Conservation (phyloP, 2,888 invertebrate species). For the Maniola hyperantus region DNA sequence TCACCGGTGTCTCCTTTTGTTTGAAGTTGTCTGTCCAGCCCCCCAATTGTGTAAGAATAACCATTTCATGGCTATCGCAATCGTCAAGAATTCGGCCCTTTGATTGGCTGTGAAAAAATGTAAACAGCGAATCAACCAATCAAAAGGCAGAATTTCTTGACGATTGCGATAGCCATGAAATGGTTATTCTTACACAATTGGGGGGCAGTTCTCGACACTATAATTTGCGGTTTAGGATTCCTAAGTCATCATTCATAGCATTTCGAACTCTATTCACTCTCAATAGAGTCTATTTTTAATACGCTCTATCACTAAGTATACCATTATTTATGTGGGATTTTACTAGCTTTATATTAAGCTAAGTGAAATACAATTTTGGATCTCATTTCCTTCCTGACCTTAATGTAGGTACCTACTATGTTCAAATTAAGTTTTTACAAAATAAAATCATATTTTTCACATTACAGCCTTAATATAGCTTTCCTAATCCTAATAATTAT, state of each 20-base stretch:
- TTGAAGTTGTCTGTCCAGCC: slow-evolving; percentile 6
- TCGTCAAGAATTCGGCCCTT: too few species aligned
- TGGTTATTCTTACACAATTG: too few species aligned
- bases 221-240: slow-evolving; percentile 8
- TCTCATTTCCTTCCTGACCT: neutral
- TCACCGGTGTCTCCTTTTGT: neutral
- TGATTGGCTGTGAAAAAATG: too few species aligned
- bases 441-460: too few species aligned
- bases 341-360: neutral
- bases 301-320: neutral
- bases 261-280: neutral
- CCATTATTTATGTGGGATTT: neutral
- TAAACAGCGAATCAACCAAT: too few species aligned
- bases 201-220: slow-evolving; percentile 2
- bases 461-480: too few species aligned
- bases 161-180: too few species aligned
- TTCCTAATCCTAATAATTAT: too few species aligned
- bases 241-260: neutral
- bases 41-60: too few species aligned
- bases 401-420: neutral
- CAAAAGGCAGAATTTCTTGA: too few species aligned
- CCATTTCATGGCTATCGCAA: too few species aligned
- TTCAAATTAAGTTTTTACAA: neutral
- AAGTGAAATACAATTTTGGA: neutral
- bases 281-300: neutral